Conservation (phyloP, 2,113 vertebrate species). For the Sisor rabdophorus region DNA sequence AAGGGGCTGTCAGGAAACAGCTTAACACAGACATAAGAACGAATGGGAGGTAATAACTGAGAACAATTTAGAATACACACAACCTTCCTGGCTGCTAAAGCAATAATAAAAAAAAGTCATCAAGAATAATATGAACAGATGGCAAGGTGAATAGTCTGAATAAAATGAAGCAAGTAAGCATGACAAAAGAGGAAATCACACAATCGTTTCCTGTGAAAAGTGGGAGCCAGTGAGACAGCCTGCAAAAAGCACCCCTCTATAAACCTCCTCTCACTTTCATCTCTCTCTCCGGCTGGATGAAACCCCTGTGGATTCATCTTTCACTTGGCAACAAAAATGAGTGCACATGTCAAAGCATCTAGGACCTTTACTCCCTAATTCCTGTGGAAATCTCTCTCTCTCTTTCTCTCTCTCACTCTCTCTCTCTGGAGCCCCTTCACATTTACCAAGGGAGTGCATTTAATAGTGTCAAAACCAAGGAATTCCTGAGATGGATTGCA, state of each 20-base stretch:
- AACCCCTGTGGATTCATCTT: conserved; percentile 41
- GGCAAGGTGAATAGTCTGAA: conserved; percentile 24
- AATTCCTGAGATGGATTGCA: conserved; percentile 56
- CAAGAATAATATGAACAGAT: conserved; percentile 39
- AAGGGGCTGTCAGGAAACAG: conserved; percentile 41
- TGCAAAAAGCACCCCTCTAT: conserved; percentile 34
- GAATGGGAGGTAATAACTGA: conserved; percentile 14
- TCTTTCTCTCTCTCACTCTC: conserved; percentile 35
- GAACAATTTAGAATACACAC: conserved; percentile 43
- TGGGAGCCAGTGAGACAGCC: conserved; percentile 25
- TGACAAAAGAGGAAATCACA: conserved; percentile 34
- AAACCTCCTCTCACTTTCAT: conserved; percentile 29
- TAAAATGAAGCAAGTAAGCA: conserved; percentile 24
- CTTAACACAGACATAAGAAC: conserved; percentile 12
- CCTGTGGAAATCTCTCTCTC: conserved; percentile 43
- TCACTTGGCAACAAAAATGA: conserved; percentile 39
- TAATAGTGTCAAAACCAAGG: conserved; percentile 46
- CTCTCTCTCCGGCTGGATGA: conserved; percentile 36
- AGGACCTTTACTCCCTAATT: conserved; percentile 47
- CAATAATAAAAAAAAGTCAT: conserved; percentile 40
- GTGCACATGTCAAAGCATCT: conserved; percentile 41
- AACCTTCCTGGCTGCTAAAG: conserved; percentile 32
- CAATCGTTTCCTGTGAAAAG: background rate
- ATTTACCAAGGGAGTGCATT: conserved; percentile 48
- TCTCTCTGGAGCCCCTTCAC: conserved; percentile 29